A percentile compares a stretch with the other conserved stretches of the same genome.
Conservation (phyloP, 2,797 vertebrate genomes). For the Sebastes vulpes region DNA sequence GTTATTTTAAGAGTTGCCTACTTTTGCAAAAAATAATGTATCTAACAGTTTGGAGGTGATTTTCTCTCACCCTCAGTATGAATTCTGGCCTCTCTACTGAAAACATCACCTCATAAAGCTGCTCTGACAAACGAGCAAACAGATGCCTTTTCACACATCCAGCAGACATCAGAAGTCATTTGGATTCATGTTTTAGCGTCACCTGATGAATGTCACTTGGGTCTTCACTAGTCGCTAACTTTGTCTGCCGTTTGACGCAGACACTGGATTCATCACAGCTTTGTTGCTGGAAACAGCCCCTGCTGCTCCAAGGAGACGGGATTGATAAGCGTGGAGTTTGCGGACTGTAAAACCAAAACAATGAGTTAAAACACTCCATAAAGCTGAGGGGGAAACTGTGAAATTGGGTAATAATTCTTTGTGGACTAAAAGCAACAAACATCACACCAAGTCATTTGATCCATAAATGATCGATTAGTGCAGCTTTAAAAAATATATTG, state of each 20-base stretch:
- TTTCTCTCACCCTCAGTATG: background rate
- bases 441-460: background rate
- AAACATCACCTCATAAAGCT: background rate
- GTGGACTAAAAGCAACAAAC: background rate
- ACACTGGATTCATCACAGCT: background rate
- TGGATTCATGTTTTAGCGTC: background rate
- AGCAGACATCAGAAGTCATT: background rate
- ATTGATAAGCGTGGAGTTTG: background rate
- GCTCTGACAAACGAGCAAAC: background rate
- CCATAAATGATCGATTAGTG: background rate
- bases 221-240: background rate
- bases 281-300: background rate
- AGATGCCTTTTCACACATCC: background rate
- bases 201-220: background rate
- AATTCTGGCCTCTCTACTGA: background rate
- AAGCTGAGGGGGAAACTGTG: background rate
- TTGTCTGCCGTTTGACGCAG: background rate
- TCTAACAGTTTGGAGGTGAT: background rate
- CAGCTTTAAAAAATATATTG: background rate
- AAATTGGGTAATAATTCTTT: background rate
- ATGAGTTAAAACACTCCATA: background rate
- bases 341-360: background rate
- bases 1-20: background rate
- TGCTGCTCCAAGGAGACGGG: background rate
- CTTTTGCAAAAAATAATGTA: background rate